Evolutionary conservation across 2,888 invertebrate species (phyloP), one percentile per base, ranked within the genome.

Genomic region (Blastobasis adustella): DNA sequence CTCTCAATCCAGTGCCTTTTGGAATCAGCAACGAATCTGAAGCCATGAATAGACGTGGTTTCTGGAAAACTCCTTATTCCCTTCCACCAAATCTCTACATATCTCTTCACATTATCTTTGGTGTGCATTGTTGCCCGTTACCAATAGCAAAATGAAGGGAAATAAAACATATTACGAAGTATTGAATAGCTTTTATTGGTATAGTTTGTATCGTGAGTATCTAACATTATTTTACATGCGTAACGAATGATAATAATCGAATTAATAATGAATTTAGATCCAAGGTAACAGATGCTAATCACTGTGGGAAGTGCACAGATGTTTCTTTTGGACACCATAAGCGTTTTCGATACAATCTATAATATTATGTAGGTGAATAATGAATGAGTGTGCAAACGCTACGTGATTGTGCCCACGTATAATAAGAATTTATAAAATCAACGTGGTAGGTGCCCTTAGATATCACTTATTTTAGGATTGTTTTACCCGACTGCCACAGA

Each of bases 1-100:
- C 91, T 89, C 78, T 92, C 92, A 0, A 87, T 79, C 92, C 92
- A 92, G 71, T 91, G 92, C 51, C 90, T 76, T 45, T 86, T 88
- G n/a, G 80, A 73, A 66, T 92, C 91, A 4, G 90, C 91, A 50
- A 93, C 87, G 65, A 91, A 93, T 62, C 88, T 84, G 59, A 91
- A 90, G 4, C 93, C 93, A 67, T 93, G 93, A 54, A 93, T 89
- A 5, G 91, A 90, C 4, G 90, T 89, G 0, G 81, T 82, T n/a
- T 82, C 69, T 0, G 88, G 88, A 44, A 88, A 66, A 56, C 79
- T 82, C 60, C 83, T 86, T 43, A 88, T 86, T 1, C 84, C 85
- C 36, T 76, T 71, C 87, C 85, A 87, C 88, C 88, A 88, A 60
- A 86, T 83, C 56, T 78, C 71, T 4, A 81, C 68, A 58, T 85